phyloP scores from a whole-genome alignment of 92 coral and sea anemone species.

The Epizoanthus scotinus region DNA sequence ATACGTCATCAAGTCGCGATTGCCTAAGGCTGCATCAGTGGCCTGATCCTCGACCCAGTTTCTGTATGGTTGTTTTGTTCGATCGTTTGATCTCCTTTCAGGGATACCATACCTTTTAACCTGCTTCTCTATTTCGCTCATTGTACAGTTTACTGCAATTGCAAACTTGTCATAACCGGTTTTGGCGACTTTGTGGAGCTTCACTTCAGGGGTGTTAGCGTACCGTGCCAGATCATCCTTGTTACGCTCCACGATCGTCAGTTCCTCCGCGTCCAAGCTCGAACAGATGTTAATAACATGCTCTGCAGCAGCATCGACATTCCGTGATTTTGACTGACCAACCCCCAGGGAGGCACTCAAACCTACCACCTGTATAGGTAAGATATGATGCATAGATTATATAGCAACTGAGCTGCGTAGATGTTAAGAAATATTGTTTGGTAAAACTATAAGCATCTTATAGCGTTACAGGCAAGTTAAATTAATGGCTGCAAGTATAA shows the following conservation, averaged over 20 bases:
- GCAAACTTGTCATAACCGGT: constrained; percentile 54
- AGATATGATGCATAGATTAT: too few species aligned
- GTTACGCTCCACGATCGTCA: constrained; percentile 66
- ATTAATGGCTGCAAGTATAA: too few species aligned
- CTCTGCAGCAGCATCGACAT: constrained; percentile 55
- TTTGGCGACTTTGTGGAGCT: constrained; percentile 42
- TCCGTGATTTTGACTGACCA: constrained; percentile 62
- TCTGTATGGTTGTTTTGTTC: constrained; percentile 74
- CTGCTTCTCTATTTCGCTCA: constrained; percentile 57
- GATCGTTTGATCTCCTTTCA: constrained; percentile 1
- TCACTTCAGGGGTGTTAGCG: constrained; percentile 48
- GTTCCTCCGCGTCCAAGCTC: constrained; percentile 68
- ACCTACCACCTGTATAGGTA: constrained; percentile 74
- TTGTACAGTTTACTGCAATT: constrained; percentile 29
- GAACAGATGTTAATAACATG: constrained; percentile 81
- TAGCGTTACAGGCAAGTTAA: too few species aligned
- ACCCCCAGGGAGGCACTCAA: constrained; percentile 96
- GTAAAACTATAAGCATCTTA: too few species aligned
- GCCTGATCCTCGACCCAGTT: constrained; percentile 72
- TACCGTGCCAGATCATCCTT: constrained; percentile 48
- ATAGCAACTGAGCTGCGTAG: neutral
- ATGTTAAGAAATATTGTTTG: neutral
- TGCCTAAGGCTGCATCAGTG: constrained; percentile 48
- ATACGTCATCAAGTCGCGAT: constrained; percentile 74
- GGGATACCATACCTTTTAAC: constrained; percentile 21